Percentiles rank a stretch among this genome's conserved stretches.
Conservation (phyloP, 2,888 invertebrate genomes). For the Lepidocyrtinus sp. region DNA sequence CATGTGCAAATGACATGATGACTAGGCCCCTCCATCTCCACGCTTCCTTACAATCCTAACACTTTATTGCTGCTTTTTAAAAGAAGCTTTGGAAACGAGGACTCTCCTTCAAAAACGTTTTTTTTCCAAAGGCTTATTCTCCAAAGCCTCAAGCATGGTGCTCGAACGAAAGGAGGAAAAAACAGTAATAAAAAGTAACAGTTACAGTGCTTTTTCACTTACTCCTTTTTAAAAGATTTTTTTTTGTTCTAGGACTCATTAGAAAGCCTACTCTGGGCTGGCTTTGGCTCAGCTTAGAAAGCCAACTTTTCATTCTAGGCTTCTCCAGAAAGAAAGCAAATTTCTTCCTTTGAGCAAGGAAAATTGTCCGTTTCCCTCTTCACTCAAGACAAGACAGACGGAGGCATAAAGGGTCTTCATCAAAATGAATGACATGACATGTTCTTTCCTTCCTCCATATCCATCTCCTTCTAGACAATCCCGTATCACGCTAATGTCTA, state of each 20-base stretch:
- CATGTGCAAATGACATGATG: slow-evolving; percentile 37
- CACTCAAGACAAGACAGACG: not conserved
- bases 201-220: slow-evolving; percentile 8
- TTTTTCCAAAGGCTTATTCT: no score
- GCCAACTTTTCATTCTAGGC: slow-evolving; percentile 3
- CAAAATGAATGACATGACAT: slow-evolving; percentile 48
- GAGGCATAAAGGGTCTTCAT: slow-evolving; percentile 13
- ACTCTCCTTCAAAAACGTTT: no score
- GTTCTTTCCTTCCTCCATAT: slow-evolving; percentile 16
- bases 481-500: not conserved
- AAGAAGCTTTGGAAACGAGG: not conserved
- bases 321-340: not conserved
- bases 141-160: no score
- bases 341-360: slow-evolving; percentile 11
- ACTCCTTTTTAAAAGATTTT: not conserved
- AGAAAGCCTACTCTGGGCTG: no score
- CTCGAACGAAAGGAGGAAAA: not conserved
- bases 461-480: not conserved
- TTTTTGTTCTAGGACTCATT: slow-evolving; percentile 41
- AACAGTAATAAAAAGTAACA: slow-evolving; percentile 45
- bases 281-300: no score
- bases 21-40: no score
- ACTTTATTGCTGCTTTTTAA: slow-evolving; percentile 12
- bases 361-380: slow-evolving; percentile 21
- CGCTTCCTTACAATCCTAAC: no score